Evolutionary conservation across 2,797 vertebrate genomes (phyloP).

Genomic region (Hipposideros larvatus): DNA sequence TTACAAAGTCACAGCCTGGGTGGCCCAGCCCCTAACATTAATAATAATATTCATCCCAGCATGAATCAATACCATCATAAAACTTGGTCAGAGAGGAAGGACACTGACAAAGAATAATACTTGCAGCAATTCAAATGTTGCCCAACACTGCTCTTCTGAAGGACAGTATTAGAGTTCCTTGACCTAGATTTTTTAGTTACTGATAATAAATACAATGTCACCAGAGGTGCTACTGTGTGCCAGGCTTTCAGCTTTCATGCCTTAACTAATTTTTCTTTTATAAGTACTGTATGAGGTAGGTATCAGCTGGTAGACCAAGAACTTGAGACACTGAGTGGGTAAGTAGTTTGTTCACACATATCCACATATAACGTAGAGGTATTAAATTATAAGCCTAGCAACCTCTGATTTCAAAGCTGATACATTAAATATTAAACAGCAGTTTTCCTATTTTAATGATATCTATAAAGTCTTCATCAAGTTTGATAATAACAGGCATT

Average conservation of each 20-base stretch:
- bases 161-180: neutral
- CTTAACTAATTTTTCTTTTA: neutral
- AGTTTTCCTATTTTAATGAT: neutral
- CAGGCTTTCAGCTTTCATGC: neutral
- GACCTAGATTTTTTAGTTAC: neutral
- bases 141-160: neutral
- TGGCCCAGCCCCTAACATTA: slow-evolving; percentile 13
- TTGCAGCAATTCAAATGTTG: slow-evolving; percentile 27
- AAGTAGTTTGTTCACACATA: neutral
- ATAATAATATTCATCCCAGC: neutral
- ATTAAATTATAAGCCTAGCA: neutral
- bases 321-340: neutral
- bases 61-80: slow-evolving; percentile 42
- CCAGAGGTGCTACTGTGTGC: neutral
- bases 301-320: neutral
- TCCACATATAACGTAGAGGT: neutral
- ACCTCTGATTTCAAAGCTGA: slow-evolving; percentile 28
- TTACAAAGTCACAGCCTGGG: slow-evolving; percentile 16
- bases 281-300: neutral
- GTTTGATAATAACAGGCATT: slow-evolving; percentile 29
- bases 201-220: slow-evolving; percentile 15
- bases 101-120: neutral
- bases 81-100: slow-evolving; percentile 1
- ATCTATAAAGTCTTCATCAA: neutral
- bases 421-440: neutral